A percentile compares a stretch with the other conserved stretches of the same genome.
phyloP scores from a whole-genome alignment of 2,797 vertebrate genomes.

The Microctenopoma stevenorrisi region DNA sequence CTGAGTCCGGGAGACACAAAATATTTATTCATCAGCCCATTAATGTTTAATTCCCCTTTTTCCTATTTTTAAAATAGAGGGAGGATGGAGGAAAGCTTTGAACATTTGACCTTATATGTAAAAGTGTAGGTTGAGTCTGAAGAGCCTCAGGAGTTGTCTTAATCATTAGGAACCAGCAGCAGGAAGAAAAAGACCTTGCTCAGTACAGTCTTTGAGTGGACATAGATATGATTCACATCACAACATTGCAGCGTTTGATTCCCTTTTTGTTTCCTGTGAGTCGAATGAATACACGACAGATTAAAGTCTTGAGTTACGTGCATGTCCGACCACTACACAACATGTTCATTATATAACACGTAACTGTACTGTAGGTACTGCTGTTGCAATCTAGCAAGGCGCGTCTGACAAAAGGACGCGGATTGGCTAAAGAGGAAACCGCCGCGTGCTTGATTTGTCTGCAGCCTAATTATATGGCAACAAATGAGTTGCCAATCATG shows the following conservation, averaged over 20 bases:
- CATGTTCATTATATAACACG: slow-evolving; percentile 17
- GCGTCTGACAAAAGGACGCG: slow-evolving; percentile 33
- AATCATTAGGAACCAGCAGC: slow-evolving; percentile 69
- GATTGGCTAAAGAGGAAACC: slow-evolving; percentile 50
- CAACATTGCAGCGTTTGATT: slow-evolving; percentile 38
- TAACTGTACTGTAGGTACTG: slow-evolving; percentile 8
- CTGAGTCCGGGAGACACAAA: slow-evolving; percentile 81
- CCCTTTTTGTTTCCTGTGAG: slow-evolving; percentile 8
- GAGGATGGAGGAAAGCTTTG: slow-evolving; percentile 74
- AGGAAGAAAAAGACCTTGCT: slow-evolving; percentile 28
- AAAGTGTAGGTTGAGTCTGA: slow-evolving; percentile 74
- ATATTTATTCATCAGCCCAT: slow-evolving; percentile 84
- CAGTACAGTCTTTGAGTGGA: slow-evolving; percentile 33
- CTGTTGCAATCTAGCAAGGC: slow-evolving; percentile 22
- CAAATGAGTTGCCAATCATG: slow-evolving; percentile 85
- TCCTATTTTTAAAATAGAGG: slow-evolving; percentile 70
- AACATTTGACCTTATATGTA: slow-evolving; percentile 83
- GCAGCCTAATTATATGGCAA: slow-evolving; percentile 82
- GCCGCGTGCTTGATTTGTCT: slow-evolving; percentile 73
- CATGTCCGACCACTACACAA: slow-evolving; percentile 7
- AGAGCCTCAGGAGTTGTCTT: slow-evolving; percentile 69
- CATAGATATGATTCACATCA: slow-evolving; percentile 51
- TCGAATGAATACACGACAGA: slow-evolving; percentile 21
- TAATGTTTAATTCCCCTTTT: slow-evolving; percentile 79
- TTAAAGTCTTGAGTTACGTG: not conserved